Conservation (phyloP, 30 jellyfish, hydroid and myxozoan genomes). For the Aurelia aurita complex sp. Pacific region DNA sequence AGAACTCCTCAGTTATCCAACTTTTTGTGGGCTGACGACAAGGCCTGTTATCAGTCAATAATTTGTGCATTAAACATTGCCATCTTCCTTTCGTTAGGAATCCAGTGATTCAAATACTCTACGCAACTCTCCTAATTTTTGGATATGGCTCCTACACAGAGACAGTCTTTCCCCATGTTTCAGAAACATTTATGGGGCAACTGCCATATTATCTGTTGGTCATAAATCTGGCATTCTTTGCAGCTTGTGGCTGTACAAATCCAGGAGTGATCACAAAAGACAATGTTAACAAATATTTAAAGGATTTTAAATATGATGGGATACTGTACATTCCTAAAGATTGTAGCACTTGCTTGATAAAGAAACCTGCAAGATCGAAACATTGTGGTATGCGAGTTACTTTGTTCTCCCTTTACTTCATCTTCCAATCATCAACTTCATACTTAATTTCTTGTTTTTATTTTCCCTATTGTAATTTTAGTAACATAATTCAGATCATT, state of each 20-base stretch:
- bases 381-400: constrained; percentile 75
- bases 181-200: constrained; percentile 70
- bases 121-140: constrained; percentile 55
- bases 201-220: constrained; percentile 73
- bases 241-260: constrained; percentile 70
- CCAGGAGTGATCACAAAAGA: constrained; percentile 78
- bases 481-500: no score
- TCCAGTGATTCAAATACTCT: constrained; percentile 73
- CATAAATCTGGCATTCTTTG: constrained; percentile 65
- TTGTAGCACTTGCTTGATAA: constrained; percentile 74
- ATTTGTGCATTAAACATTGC: no score
- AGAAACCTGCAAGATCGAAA: constrained; percentile 96
- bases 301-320: constrained; percentile 77
- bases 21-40: no score
- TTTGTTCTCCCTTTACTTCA: no score
- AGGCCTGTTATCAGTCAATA: no score
- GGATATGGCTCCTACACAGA: constrained; percentile 78
- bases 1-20: no score
- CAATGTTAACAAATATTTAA: constrained; percentile 14
- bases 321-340: constrained; percentile 53
- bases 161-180: constrained; percentile 83
- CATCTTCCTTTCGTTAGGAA: constrained; percentile 42
- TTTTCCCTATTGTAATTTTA: no score
- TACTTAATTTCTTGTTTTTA: no score
- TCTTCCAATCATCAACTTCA: no score